Evolutionary conservation across 2,113 vertebrate genomes (phyloP), one percentile per base, ranked within the genome.

Genomic region (Cathartes aura): DNA sequence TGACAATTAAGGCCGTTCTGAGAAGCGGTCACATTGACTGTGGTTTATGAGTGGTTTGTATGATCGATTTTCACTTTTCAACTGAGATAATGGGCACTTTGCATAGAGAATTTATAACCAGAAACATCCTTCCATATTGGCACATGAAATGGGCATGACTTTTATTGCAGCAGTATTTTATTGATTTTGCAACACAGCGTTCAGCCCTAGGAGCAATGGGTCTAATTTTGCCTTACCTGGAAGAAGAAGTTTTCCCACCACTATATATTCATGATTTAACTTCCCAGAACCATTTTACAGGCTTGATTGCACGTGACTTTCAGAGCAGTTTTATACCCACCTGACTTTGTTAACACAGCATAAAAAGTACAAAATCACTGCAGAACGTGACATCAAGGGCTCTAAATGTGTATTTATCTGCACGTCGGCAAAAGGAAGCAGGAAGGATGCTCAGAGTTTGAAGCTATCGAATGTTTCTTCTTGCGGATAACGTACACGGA

Each of bases 401-500:
- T 62, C 62, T 4, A 12, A 30, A 14, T 11, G 30, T 16, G 1
- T 0, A 3, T 40, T 68, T 32, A 5, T 3, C 43, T 11, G 27
- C 9, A 0, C 1, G 8, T 5, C 20, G 72, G 40, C 0, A 8
- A 5, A 17, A 27, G 58, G 78, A 24, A 67, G 76, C 30, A 11
- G 55, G 81, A 24, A 10, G 66, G 75, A 11, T 1, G 26, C 56
- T 80, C 40, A 1, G n/a, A 2, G 22, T 4, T 6, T 20, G 62
- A 4, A 53, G 36, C 4, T 7, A 2, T 6, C 17, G 12, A 1
- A 2, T 2, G 27, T 23, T 53, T 74, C 22, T 19, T 12, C 13
- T 2, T 6, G 4, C 43, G 18, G 34, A 3, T 8, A 12, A 8
- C 1, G 21, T 5, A 4, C 30, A 7, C 2, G 8, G 4, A 55